phyloP scores from a whole-genome alignment of 2,113 vertebrate species.

The Notarius quadriscutis region DNA sequence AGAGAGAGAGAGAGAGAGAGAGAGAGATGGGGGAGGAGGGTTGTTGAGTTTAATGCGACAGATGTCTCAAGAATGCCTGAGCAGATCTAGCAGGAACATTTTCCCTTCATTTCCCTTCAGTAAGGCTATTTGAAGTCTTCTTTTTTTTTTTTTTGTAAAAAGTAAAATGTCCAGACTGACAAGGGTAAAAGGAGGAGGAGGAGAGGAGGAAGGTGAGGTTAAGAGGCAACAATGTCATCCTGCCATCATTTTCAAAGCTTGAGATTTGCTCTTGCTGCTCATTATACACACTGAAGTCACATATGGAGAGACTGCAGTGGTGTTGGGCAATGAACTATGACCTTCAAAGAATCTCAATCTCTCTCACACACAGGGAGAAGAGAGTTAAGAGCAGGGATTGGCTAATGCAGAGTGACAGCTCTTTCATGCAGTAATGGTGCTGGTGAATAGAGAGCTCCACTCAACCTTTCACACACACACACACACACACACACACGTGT shows the following conservation, averaged over 20 bases:
- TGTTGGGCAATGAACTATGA: conserved; percentile 64
- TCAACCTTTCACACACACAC: conserved; percentile 59
- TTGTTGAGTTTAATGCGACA: conserved; percentile 41
- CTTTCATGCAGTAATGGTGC: conserved; percentile 79
- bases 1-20: conserved; percentile 46
- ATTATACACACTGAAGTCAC: conserved; percentile 14
- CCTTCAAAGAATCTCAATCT: conserved; percentile 62
- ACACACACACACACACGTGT: conserved; percentile 33
- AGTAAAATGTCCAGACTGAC: neutral
- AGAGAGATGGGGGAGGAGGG: conserved; percentile 36
- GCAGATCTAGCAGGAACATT: conserved; percentile 14
- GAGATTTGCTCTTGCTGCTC: neutral
- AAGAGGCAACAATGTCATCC: neutral
- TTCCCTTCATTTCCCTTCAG: neutral
- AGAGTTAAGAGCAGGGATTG: conserved; percentile 61
- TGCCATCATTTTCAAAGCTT: neutral
- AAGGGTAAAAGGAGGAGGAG: neutral
- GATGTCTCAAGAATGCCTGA: conserved; percentile 41
- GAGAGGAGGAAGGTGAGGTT: neutral
- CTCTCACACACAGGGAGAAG: conserved; percentile 40
- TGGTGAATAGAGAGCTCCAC: conserved; percentile 75
- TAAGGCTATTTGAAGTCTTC: neutral
- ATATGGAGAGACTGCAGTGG: conserved; percentile 10
- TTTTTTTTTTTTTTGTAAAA: conserved; percentile 1
- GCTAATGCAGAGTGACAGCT: conserved; percentile 77